Evolutionary conservation across 2,113 vertebrate genomes (phyloP).

Genomic region (Verasper variegatus): DNA sequence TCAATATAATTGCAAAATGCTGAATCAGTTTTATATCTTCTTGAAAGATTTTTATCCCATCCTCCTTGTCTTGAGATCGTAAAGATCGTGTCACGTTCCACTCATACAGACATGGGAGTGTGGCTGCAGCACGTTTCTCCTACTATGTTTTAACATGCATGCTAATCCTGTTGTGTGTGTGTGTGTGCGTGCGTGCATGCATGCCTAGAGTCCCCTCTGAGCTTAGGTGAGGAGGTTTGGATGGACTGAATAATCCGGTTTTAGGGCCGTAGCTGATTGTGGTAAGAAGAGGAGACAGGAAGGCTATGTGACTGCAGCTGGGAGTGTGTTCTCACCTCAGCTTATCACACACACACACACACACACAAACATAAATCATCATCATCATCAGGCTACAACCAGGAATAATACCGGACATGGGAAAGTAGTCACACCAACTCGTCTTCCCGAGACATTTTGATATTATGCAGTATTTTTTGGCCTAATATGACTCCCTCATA

Average conservation of each 20-base stretch:
- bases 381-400: background rate
- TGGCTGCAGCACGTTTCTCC: background rate
- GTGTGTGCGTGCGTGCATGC: background rate
- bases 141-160: slow-evolving; percentile 48
- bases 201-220: slow-evolving; percentile 19
- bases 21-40: slow-evolving; percentile 23
- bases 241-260: slow-evolving; percentile 53
- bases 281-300: slow-evolving; percentile 29
- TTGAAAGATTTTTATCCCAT: slow-evolving; percentile 30
- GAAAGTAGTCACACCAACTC: background rate
- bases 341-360: slow-evolving; percentile 13
- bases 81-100: slow-evolving; percentile 43
- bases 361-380: slow-evolving; percentile 5
- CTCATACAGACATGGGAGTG: slow-evolving; percentile 39
- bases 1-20: slow-evolving; percentile 20
- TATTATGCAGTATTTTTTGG: background rate
- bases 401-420: slow-evolving; percentile 9
- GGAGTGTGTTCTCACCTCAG: slow-evolving; percentile 36
- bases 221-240: slow-evolving; percentile 47
- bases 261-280: slow-evolving; percentile 43
- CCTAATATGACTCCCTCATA: background rate
- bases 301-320: slow-evolving; percentile 34
- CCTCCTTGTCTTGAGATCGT: slow-evolving; percentile 32
- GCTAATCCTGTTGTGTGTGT: slow-evolving; percentile 63
- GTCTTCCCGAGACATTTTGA: slow-evolving; percentile 1